These are phyloP conservation scores for Drosophila peninsularis DNA, from an alignment of 2,888 invertebrate genomes.

Conservation along the genomic window DNA sequence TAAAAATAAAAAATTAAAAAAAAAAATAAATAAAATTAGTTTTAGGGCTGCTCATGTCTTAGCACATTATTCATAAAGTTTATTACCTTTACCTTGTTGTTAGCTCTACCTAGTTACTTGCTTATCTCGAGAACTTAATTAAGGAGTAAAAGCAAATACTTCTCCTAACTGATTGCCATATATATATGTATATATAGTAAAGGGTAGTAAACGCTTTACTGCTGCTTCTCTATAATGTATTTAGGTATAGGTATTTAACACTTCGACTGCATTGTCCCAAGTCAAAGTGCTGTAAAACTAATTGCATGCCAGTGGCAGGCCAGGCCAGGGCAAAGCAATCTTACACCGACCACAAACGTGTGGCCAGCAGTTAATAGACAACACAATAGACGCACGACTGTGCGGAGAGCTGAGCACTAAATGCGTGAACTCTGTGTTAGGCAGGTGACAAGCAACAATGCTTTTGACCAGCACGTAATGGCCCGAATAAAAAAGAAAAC, in stretches of 20 bases:
- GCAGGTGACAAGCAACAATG: constrained; percentile 23
- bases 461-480: constrained; percentile 19
- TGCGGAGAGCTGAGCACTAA: constrained; percentile 2
- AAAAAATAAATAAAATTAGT: too few species aligned
- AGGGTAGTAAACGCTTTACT: neutral
- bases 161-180: neutral
- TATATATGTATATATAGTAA: neutral
- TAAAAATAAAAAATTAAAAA: too few species aligned
- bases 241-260: neutral
- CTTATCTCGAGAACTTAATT: constrained; percentile 7
- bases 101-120: neutral
- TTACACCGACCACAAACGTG: constrained; percentile 9
- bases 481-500: neutral
- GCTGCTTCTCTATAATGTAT: neutral
- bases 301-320: constrained; percentile 25
- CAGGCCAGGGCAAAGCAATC: constrained; percentile 14
- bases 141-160: neutral
- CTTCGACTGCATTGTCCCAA: neutral
- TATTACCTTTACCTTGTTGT: neutral
- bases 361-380: constrained; percentile 1
- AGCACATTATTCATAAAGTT: neutral
- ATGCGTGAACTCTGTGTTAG: constrained; percentile 2
- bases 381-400: constrained; percentile 5
- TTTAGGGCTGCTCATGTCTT: neutral
- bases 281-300: constrained; percentile 4